These are phyloP conservation scores for Drosophila pseudoobscura DNA, from an alignment of 1,140 invertebrate species.

Conservation along the genomic window DNA sequence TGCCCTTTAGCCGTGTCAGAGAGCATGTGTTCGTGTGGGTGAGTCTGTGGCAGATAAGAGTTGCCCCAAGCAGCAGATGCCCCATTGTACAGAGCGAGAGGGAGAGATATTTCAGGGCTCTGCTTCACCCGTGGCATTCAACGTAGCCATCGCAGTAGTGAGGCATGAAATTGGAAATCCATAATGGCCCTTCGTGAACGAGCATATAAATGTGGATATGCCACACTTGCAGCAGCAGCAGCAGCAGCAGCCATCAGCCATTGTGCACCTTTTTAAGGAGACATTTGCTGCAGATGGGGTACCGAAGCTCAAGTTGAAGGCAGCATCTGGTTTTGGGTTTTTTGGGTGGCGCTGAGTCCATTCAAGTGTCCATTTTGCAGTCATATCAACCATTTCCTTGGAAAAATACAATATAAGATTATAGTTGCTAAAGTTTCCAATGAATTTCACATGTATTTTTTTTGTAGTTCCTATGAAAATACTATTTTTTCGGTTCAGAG, in stretches of 20 bases:
- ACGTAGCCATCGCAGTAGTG: constrained; percentile 36
- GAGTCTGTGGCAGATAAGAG: constrained; percentile 49
- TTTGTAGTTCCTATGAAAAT: too few species aligned
- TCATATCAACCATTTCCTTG: too few species aligned
- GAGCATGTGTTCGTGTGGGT: background rate
- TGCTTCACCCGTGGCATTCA: constrained; percentile 48
- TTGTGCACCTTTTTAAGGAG: constrained; percentile 1
- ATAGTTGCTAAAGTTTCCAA: too few species aligned
- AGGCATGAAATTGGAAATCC: constrained; percentile 78
- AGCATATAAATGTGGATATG: constrained; percentile 35
- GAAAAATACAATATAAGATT: too few species aligned
- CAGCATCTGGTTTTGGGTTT: too few species aligned
- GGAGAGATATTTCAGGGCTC: constrained; percentile 11
- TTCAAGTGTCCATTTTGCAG: too few species aligned
- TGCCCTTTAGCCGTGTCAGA: constrained; percentile 30
- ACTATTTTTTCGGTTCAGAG: too few species aligned
- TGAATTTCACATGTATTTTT: too few species aligned
- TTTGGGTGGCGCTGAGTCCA: too few species aligned
- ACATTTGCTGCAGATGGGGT: too few species aligned
- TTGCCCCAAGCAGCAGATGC: constrained; percentile 4
- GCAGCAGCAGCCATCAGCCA: constrained; percentile 1
- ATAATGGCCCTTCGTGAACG: constrained; percentile 48
- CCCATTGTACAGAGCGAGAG: constrained; percentile 8
- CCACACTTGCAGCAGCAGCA: constrained; percentile 1
- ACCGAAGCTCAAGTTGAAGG: too few species aligned